phyloP scores from a whole-genome alignment of 2,888 invertebrate genomes.

The Augochlorella aurata region DNA sequence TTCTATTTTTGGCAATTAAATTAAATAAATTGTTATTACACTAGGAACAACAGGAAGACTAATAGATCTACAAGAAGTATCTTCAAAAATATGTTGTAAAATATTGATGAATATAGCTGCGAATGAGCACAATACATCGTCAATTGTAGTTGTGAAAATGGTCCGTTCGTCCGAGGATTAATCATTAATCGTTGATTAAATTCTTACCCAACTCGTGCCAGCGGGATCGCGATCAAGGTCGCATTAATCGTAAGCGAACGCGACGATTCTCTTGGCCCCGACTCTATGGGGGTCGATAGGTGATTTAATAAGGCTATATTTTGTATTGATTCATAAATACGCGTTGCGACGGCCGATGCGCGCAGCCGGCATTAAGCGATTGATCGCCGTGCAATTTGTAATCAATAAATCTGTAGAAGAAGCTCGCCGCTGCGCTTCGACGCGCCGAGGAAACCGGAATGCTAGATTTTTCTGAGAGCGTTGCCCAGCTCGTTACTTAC shows the following conservation, averaged over 20 bases:
- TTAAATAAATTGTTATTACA: too few relatives aligned
- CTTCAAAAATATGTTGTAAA: too few relatives aligned
- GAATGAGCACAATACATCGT: too few relatives aligned
- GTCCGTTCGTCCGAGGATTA: background rate
- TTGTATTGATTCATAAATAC: conserved; percentile 74
- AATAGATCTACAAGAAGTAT: too few relatives aligned
- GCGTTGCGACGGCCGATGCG: conserved; percentile 53
- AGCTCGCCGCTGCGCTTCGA: conserved; percentile 49
- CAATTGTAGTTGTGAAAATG: too few relatives aligned
- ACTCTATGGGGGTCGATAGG: conserved; percentile 60
- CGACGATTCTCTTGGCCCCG: conserved; percentile 20
- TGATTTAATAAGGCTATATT: conserved; percentile 74
- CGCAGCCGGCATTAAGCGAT: conserved; percentile 72
- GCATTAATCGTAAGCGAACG: conserved; percentile 58
- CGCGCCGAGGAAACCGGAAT: conserved; percentile 60
- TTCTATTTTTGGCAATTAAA: too few relatives aligned
- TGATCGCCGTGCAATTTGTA: conserved; percentile 75
- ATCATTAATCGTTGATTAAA: conserved; percentile 5
- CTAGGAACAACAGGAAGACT: too few relatives aligned
- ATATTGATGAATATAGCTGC: too few relatives aligned
- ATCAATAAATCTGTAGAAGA: conserved; percentile 74
- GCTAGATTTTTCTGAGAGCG: conserved; percentile 56
- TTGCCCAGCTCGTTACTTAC: conserved; percentile 56
- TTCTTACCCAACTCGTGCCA: conserved; percentile 15
- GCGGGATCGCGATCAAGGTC: conserved; percentile 46